Conservation (phyloP, 2,888 invertebrate species). For the Belgica antarctica region DNA sequence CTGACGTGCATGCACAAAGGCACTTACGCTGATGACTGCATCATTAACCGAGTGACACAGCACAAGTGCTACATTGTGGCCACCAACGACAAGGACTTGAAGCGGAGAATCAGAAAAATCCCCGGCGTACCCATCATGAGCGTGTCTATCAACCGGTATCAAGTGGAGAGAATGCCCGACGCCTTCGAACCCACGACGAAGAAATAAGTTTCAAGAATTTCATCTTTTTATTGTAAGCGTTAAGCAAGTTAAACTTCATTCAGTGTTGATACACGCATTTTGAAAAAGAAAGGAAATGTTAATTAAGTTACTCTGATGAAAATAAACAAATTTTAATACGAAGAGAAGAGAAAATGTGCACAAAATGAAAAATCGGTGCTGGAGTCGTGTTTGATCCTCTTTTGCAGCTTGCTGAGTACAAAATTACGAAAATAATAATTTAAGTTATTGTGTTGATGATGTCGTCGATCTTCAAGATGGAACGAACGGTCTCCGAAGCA, state of each 20-base stretch:
- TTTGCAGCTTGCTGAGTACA: not conserved
- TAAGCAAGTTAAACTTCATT: not conserved
- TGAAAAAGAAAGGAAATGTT: not conserved
- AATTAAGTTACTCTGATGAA: constrained; percentile 5
- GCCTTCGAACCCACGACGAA: constrained; percentile 66
- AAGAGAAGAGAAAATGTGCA: not conserved
- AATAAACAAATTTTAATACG: constrained; percentile 8
- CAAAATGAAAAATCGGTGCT: not conserved
- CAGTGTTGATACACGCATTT: not conserved
- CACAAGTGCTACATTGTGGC: constrained; percentile 99
- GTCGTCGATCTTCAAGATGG: constrained; percentile 98
- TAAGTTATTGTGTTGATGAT: constrained; percentile 63
- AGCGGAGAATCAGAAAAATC: constrained; percentile 91
- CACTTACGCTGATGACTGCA: constrained; percentile 98
- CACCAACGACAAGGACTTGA: constrained; percentile 97
- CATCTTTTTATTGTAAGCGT: not conserved
- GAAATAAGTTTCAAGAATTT: not conserved
- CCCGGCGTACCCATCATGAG: constrained; percentile 99
- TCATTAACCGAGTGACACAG: constrained; percentile 92
- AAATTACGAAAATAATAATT: not conserved
- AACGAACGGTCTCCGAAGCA: constrained; percentile 94
- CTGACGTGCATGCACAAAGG: constrained; percentile 94
- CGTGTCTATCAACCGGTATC: constrained; percentile 86
- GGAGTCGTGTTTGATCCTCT: constrained; percentile 2
- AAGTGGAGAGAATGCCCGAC: constrained; percentile 98